A percentile compares a stretch with the other conserved stretches of the same genome.
These are phyloP conservation scores for Limnephilus auricula DNA, from an alignment of 2,888 invertebrate genomes.

Conservation along the genomic window DNA sequence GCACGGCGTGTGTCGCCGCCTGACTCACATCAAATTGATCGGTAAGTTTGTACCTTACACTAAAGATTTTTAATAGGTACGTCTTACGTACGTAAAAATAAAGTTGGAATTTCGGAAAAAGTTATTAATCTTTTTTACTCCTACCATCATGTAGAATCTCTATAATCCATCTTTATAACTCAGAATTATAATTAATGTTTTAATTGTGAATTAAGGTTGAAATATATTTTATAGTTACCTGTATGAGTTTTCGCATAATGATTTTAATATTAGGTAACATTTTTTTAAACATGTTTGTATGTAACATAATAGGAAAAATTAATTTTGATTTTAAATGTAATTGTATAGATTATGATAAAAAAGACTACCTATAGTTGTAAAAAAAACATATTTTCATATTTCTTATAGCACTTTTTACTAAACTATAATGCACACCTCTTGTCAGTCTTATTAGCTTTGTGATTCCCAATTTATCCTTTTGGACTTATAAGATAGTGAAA, in stretches of 20 bases:
- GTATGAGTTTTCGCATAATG: background rate
- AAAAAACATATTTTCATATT: conserved; percentile 49
- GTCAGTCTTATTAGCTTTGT: conserved; percentile 15
- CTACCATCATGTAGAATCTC: no score
- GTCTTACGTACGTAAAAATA: no score
- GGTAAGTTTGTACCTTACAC: no score
- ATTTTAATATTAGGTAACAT: background rate
- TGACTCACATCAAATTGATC: no score
- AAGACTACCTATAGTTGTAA: conserved; percentile 35
- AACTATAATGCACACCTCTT: conserved; percentile 34
- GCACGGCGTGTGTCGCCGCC: no score
- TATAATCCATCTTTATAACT: no score
- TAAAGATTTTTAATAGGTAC: no score
- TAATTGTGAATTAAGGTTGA: background rate
- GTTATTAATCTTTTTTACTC: no score
- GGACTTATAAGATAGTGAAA: background rate
- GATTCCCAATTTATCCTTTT: background rate
- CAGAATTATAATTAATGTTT: background rate
- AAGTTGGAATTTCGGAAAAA: no score
- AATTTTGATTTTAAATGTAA: conserved; percentile 13
- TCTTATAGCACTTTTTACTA: conserved; percentile 51
- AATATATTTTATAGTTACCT: background rate
- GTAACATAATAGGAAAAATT: background rate
- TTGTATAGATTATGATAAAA: conserved; percentile 35
- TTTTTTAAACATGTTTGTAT: background rate